Evolutionary conservation across 2,888 invertebrate species (phyloP).

Genomic region (Chrysina gloriosa): DNA sequence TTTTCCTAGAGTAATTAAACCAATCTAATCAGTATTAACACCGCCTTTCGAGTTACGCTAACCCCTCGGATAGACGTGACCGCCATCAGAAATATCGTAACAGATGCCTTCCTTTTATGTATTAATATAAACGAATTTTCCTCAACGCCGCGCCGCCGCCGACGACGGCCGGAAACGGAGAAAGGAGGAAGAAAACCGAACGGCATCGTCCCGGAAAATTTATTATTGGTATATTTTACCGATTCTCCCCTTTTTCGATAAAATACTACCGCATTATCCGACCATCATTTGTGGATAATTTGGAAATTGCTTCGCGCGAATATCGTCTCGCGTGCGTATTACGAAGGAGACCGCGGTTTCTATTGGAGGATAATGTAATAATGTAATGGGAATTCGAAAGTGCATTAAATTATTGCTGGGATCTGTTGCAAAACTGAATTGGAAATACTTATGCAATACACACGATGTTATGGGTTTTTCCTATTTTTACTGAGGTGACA

Average conservation of each 20-base stretch:
- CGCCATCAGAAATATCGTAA: slow-evolving; percentile 39
- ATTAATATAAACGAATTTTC: slow-evolving; percentile 37
- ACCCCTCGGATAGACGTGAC: slow-evolving; percentile 30
- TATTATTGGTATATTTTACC: slow-evolving; percentile 22
- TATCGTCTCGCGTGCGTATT: no score
- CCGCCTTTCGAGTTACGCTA: slow-evolving; percentile 6
- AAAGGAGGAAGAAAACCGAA: background rate
- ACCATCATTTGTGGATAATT: background rate
- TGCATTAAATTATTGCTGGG: no score
- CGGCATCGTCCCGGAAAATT: slow-evolving; percentile 23
- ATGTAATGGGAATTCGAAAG: no score
- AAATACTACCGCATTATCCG: slow-evolving; percentile 21
- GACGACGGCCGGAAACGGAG: background rate
- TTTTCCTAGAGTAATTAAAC: slow-evolving; percentile 38
- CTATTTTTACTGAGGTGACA: no score
- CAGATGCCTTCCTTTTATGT: slow-evolving; percentile 38
- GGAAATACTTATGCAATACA: no score
- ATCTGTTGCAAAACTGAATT: no score
- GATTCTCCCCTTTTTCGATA: slow-evolving; percentile 21
- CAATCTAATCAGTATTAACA: slow-evolving; percentile 41
- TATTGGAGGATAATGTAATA: no score
- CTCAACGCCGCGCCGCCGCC: no score
- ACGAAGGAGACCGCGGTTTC: no score
- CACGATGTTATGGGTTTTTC: no score
- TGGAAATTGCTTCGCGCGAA: background rate